phyloP scores from a whole-genome alignment of 2,888 invertebrate species.

The Dinocampus coccinellae region DNA sequence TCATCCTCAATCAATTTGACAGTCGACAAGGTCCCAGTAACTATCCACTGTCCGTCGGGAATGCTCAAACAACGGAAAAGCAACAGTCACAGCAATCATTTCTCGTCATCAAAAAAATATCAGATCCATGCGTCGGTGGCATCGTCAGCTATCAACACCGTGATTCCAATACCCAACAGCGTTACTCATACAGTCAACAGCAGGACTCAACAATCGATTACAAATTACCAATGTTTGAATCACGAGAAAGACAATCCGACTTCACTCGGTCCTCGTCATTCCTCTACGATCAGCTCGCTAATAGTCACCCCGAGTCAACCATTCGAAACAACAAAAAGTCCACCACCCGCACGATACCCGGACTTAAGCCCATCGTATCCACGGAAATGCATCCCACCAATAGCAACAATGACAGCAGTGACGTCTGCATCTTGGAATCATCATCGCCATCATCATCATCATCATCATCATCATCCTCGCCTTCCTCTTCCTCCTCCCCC shows the following conservation, averaged over 20 bases:
- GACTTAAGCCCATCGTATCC: constrained; percentile 54
- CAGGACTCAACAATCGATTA: constrained; percentile 6
- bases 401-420: constrained; percentile 29
- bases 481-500: too few relatives aligned
- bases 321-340: constrained; percentile 51
- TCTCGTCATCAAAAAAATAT: constrained; percentile 59
- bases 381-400: constrained; percentile 37
- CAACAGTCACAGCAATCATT: constrained; percentile 52
- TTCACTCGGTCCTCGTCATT: constrained; percentile 17
- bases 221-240: constrained; percentile 1
- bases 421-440: neutral
- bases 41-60: constrained; percentile 50
- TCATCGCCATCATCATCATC: constrained; percentile 47
- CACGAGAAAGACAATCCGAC: neutral
- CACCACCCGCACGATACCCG: constrained; percentile 52
- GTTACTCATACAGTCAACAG: neutral
- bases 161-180: neutral
- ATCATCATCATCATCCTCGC: constrained; percentile 27
- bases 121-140: constrained; percentile 34
- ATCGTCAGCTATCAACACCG: constrained; percentile 28
- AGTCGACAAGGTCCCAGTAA: constrained; percentile 50
- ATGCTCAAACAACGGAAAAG: constrained; percentile 47
- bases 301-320: constrained; percentile 46
- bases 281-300: constrained; percentile 49
- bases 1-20: constrained; percentile 30